phyloP scores from a whole-genome alignment of 2,113 vertebrate genomes.

The Psilopsiagon aymara region DNA sequence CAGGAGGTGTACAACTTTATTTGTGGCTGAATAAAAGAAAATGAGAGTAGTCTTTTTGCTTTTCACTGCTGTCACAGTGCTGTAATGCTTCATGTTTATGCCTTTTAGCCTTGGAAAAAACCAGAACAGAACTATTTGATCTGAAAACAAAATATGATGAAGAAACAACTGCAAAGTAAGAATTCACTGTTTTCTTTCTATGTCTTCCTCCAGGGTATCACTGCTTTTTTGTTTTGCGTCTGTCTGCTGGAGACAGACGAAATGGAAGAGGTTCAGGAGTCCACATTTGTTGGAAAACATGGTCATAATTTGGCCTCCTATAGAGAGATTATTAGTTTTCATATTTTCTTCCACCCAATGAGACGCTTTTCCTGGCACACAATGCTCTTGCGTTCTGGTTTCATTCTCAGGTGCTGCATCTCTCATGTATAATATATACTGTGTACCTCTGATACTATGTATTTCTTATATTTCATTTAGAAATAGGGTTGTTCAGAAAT shows the following conservation, averaged over 20 bases:
- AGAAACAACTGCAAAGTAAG: conserved; percentile 98
- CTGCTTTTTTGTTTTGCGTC: conserved; percentile 22
- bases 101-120: conserved; percentile 94
- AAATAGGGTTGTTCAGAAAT: not conserved
- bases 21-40: conserved; percentile 15
- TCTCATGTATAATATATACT: not conserved
- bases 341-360: conserved; percentile 22
- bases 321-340: conserved; percentile 34
- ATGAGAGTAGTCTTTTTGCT: not conserved
- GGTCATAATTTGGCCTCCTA: conserved; percentile 40
- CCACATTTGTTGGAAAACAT: conserved; percentile 14
- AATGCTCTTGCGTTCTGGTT: not conserved
- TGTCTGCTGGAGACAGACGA: conserved; percentile 15
- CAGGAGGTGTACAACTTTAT: not conserved
- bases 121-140: conserved; percentile 98
- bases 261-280: not conserved
- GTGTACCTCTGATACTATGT: not conserved
- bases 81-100: conserved; percentile 61
- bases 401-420: not conserved
- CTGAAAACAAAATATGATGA: conserved; percentile 99
- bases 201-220: not conserved
- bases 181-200: conserved; percentile 24
- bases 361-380: not conserved
- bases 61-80: conserved; percentile 1
- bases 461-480: not conserved